Evolutionary conservation across 2,797 vertebrate species (phyloP), one percentile per base, ranked within the genome.

Genomic region (Eutrigla gurnardus): DNA sequence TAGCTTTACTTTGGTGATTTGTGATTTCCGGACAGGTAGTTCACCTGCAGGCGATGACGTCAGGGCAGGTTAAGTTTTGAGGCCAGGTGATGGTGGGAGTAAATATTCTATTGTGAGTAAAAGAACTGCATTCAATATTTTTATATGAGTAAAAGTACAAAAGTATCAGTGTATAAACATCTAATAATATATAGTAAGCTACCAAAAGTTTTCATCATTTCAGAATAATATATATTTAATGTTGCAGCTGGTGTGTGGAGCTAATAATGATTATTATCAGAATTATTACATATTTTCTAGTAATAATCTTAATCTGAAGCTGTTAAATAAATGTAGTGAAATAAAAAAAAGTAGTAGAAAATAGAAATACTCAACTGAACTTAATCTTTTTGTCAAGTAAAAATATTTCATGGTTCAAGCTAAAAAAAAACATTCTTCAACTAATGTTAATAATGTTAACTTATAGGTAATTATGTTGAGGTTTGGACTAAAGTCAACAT

Each of bases 21-120:
- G 8, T 36, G 70, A 32, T 55, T 55, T 64, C n/a, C n/a, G 35
- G 47, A 12, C 54, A 50, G 47, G 62, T 35, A 37, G 50, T 15
- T 60, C 7, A 70, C 71, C 77, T 70, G 50, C 52, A 32, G 53
- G 43, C 59, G 15, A 25, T 54, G 71, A 70, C 40, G 54, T 79
- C 70, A 74, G 33, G 15, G 59, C 3, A 47, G 65, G 42, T 53
- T n/a, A 64, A 54, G 60, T 68, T 25, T 25, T 15, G 58, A 78
- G 4, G 0, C 18, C 59, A 69, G 59, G 65, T 60, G 59, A 57
- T n/a, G 35, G 39, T 9, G 40, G 53, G 25, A 33, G 8, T 36
- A 50, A 50, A 60, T 13, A 42, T 45, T 59, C 43, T 35, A 14
- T 39, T 39, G 46, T 17, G 3, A 47, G 17, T 37, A 36, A 7